Evolutionary conservation across 2,113 vertebrate species (phyloP).

Genomic region (Corythoichthys haematopterus): DNA sequence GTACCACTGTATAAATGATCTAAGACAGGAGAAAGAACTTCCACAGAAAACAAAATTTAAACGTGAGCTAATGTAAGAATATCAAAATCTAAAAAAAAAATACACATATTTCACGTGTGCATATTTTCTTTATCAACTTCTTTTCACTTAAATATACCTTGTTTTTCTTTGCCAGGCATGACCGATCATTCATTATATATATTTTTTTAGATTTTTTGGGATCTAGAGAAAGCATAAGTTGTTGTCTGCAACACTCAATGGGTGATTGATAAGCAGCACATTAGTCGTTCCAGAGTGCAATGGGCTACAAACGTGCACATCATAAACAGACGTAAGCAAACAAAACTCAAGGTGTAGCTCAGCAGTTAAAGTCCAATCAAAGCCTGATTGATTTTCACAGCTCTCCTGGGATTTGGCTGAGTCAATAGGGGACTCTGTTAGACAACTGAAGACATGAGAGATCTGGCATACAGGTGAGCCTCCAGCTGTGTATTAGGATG

Average conservation of each 20-base stretch:
- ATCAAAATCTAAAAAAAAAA: background rate
- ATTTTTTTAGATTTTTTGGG: no score
- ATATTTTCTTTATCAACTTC: no score
- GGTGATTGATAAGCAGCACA: background rate
- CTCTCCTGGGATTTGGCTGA: conserved; percentile 44
- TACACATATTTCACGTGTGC: no score
- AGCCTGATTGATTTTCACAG: conserved; percentile 59
- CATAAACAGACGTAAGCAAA: conserved; percentile 7
- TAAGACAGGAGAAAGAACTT: no score
- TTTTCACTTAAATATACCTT: background rate
- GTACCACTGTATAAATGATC: no score
- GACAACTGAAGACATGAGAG: conserved; percentile 63
- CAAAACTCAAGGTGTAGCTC: conserved; percentile 41
- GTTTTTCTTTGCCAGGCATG: no score
- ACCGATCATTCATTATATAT: no score
- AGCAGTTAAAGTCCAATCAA: conserved; percentile 51
- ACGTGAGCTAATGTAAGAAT: no score
- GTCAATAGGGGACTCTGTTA: conserved; percentile 62
- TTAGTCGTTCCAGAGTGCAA: background rate
- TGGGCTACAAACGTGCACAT: conserved; percentile 14
- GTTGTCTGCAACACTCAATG: background rate
- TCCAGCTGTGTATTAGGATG: conserved; percentile 12
- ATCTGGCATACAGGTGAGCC: conserved; percentile 36
- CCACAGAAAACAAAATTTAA: no score
- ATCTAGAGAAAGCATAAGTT: background rate